Conservation (phyloP, 2,888 invertebrate species). For the Scaptomyza cyrtandrae region DNA sequence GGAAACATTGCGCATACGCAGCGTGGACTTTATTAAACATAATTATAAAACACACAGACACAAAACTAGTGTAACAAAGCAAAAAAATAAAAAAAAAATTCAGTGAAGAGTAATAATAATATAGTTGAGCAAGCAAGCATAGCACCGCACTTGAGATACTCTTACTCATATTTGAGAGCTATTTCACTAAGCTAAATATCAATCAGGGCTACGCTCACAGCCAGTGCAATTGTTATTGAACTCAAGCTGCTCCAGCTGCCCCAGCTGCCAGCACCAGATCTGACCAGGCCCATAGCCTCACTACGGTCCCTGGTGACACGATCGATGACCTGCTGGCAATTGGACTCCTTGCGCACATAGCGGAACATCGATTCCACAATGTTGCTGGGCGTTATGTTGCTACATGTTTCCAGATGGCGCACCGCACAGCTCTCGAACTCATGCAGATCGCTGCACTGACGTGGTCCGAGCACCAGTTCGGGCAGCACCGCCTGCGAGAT, state of each 20-base stretch:
- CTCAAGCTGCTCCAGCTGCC: neutral
- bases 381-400: slow-evolving; percentile 91
- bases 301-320: slow-evolving; percentile 30
- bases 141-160: slow-evolving; percentile 9
- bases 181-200: neutral
- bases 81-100: neutral
- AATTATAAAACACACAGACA: slow-evolving; percentile 56
- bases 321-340: slow-evolving; percentile 85
- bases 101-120: neutral
- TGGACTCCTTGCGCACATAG: slow-evolving; percentile 88
- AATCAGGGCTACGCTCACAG: neutral
- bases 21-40: slow-evolving; percentile 64
- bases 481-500: slow-evolving; percentile 83
- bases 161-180: neutral
- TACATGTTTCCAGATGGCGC: slow-evolving; percentile 86
- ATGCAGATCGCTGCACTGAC: slow-evolving; percentile 79
- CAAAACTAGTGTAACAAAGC: neutral
- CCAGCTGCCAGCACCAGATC: neutral
- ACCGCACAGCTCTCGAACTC: slow-evolving; percentile 79
- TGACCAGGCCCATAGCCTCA: slow-evolving; percentile 2
- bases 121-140: neutral
- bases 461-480: slow-evolving; percentile 86
- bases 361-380: slow-evolving; percentile 91
- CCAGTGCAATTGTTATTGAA: neutral
- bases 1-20: slow-evolving; percentile 51